Evolutionary conservation across 2,797 vertebrate species (phyloP), one percentile per base, ranked within the genome.

Genomic region (Gymnothorax reevesii): DNA sequence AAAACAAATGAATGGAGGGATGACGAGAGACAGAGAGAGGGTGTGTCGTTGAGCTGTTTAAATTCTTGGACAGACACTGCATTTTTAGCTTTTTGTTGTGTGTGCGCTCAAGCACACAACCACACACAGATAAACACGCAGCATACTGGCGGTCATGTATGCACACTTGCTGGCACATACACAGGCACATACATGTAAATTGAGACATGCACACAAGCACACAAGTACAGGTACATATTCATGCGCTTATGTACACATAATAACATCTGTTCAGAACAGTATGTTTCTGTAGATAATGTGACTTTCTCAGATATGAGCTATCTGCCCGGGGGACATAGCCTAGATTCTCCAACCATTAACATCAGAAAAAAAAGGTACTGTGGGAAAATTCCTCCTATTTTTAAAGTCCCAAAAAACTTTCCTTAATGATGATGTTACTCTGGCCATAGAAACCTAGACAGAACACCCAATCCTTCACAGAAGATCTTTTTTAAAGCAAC

Each of bases 381-480:
- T 79, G 42, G 49, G 75, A 79, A 42, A 79, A 79, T 79, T 79
- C 75, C 75, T 79, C 75, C 75, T 79, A 79, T 79, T 79, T 79
- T 79, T 79, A 79, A 79, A 79, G 75, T 79, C 13, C 42, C 42
- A 79, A 79, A 79, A 75, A 75, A 75, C 1, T 10, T 54, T 54
- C 22, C 20, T 79, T 54, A 79, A 79, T 20, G 54, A 79, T 49
- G 4, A 42, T n/a, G 75, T 79, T 79, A 20, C n/a, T 54, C 49
- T 54, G 75, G 54, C 42, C 75, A 33, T 13, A 75, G 13, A 4
- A 49, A 75, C 5, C 12, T 4, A 1, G 27, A 13, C 71, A 71
- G 66, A 33, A 33, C 66, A 69, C 6, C 64, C 62, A 0, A 22
- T 66, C 62, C 20, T 8, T 66, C 22, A n/a, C 20, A n/a, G 62